phyloP scores from a whole-genome alignment of 1,140 invertebrate genomes.

The Protaetia brevitarsis region DNA sequence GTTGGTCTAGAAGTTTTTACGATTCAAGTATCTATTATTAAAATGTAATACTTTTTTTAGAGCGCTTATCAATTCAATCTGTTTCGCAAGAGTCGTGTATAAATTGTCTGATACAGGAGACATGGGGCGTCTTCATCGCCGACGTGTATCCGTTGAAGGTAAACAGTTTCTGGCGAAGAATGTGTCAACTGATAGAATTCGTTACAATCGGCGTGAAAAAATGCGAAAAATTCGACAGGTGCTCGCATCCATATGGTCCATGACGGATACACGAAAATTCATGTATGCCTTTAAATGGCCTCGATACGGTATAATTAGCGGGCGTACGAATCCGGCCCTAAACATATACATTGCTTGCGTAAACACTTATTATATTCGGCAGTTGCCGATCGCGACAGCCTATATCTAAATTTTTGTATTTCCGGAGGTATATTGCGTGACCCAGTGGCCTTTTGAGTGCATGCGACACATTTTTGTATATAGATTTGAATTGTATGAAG shows the following conservation, averaged over 20 bases:
- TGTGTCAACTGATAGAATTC: not conserved
- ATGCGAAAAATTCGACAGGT: constrained; percentile 12
- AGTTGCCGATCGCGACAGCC: not conserved
- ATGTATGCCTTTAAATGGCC: constrained; percentile 10
- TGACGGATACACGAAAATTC: constrained; percentile 5
- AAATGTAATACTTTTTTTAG: constrained; percentile 9
- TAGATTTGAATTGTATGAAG: not conserved
- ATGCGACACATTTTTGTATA: not conserved
- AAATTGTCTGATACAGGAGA: not conserved
- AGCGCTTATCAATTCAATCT: not conserved
- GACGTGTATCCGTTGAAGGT: not conserved
- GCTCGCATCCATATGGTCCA: constrained; percentile 6
- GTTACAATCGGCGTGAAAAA: constrained; percentile 9
- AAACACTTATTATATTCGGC: constrained; percentile 4
- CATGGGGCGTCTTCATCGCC: not conserved
- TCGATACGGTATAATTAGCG: constrained; percentile 14
- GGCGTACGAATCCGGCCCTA: constrained; percentile 12
- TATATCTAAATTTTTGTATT: constrained; percentile 15
- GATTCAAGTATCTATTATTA: not conserved
- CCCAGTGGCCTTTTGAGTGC: not conserved
- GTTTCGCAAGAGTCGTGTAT: not conserved
- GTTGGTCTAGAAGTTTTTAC: no score
- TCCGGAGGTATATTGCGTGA: constrained; percentile 7
- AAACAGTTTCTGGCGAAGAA: not conserved
- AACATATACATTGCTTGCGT: not conserved